phyloP scores from a whole-genome alignment of 1,140 invertebrate species.

The Eriocheir sinensis region DNA sequence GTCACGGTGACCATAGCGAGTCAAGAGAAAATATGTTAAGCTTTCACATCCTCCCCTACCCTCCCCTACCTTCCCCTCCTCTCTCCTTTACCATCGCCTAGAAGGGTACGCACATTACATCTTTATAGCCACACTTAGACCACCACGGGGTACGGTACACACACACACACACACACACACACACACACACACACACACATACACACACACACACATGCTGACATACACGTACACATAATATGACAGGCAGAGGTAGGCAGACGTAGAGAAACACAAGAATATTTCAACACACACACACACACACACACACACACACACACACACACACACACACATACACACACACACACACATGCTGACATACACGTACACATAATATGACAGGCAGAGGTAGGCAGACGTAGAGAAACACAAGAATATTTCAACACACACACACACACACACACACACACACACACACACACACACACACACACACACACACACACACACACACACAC shows the following conservation, averaged over 20 bases:
- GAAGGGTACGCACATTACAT: background rate
- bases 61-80: background rate
- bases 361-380: background rate
- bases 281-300: conserved; percentile 36
- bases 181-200: conserved; percentile 14
- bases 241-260: too few species aligned
- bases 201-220: conserved; percentile 40
- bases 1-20: conserved; percentile 19
- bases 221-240: conserved; percentile 31
- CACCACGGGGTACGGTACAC: background rate
- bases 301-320: conserved; percentile 35
- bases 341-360: background rate
- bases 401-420: background rate
- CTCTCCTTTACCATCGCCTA: conserved; percentile 36
- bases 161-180: conserved; percentile 34
- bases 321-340: conserved; percentile 9
- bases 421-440: background rate
- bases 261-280: too few species aligned
- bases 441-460: too few species aligned
- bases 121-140: background rate
- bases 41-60: background rate
- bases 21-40: conserved; percentile 26
- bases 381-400: background rate
- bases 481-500: background rate
- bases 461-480: too few species aligned